phyloP scores from a whole-genome alignment of 2,113 vertebrate species.

The Corythoichthys intestinalis region DNA sequence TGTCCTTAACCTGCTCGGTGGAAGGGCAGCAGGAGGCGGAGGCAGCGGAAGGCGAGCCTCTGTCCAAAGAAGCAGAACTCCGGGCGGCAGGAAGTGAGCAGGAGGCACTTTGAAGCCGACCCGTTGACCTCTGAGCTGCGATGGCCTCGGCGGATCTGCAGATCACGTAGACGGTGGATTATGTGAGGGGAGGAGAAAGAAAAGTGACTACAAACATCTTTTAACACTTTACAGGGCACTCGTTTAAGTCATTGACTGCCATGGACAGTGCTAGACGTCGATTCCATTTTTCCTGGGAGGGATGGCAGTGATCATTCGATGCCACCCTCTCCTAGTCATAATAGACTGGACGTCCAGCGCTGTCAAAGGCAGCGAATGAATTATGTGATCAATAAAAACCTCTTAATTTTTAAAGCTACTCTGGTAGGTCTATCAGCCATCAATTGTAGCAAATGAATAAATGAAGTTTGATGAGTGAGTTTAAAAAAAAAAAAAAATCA shows the following conservation, averaged over 20 bases:
- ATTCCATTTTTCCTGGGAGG: no score
- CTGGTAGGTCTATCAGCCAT: neutral
- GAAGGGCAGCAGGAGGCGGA: slow-evolving; percentile 30
- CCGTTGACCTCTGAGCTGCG: slow-evolving; percentile 56
- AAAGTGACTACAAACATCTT: slow-evolving; percentile 29
- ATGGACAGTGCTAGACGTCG: no score
- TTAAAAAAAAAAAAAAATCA: no score
- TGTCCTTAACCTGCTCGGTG: slow-evolving; percentile 54
- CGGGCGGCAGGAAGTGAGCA: slow-evolving; percentile 65
- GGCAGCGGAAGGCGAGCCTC: slow-evolving; percentile 12
- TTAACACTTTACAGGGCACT: neutral
- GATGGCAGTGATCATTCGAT: no score
- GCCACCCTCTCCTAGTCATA: no score
- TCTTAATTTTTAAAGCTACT: no score
- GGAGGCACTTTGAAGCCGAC: slow-evolving; percentile 71
- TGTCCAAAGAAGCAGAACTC: slow-evolving; percentile 53
- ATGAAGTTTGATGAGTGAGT: no score
- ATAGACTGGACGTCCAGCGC: no score
- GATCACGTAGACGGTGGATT: slow-evolving; percentile 40
- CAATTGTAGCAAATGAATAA: no score
- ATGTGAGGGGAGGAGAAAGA: slow-evolving; percentile 25
- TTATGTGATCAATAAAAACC: no score
- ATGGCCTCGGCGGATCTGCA: slow-evolving; percentile 59
- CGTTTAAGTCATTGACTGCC: no score
- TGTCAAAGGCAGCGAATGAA: no score